Conservation (phyloP, 2,888 invertebrate genomes). For the Lydus trimaculatus region DNA sequence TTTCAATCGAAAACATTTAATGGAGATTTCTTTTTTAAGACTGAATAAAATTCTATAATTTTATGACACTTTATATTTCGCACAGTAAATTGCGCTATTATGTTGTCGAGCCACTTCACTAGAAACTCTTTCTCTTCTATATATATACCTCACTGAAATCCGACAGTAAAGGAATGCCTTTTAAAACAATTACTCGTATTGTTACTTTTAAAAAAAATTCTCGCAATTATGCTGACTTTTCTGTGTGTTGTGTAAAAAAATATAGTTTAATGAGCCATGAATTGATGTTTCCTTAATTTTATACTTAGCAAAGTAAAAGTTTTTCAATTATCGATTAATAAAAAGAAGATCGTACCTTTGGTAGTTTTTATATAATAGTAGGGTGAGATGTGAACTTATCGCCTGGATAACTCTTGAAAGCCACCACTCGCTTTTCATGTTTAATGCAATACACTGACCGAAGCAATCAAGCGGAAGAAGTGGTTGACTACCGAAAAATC, state of each 20-base stretch:
- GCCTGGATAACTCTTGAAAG: constrained; percentile 57
- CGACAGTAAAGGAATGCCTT: constrained; percentile 31
- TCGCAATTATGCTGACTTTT: background rate
- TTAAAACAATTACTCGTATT: constrained; percentile 27
- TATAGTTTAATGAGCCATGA: background rate
- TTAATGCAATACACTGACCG: constrained; percentile 55
- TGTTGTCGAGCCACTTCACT: constrained; percentile 52
- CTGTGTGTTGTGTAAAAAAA: background rate
- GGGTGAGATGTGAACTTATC: constrained; percentile 48
- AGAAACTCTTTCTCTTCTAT: constrained; percentile 40
- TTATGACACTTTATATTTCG: constrained; percentile 58
- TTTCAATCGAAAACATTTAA: constrained; percentile 53
- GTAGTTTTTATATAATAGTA: constrained; percentile 21
- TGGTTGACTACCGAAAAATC: constrained; percentile 31
- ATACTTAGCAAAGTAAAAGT: background rate
- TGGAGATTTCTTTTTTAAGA: constrained; percentile 52
- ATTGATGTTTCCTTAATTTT: constrained; percentile 2
- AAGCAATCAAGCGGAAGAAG: constrained; percentile 52
- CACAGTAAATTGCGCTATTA: constrained; percentile 56
- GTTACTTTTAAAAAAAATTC: constrained; percentile 6
- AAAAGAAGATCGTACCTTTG: background rate
- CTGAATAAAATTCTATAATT: constrained; percentile 58
- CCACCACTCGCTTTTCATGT: constrained; percentile 57
- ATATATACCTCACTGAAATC: constrained; percentile 19
- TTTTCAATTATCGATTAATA: background rate